A percentile compares a stretch with the other conserved stretches of the same genome.
phyloP scores from a whole-genome alignment of 2,888 invertebrate genomes.

The Ypsolopha scabrella region DNA sequence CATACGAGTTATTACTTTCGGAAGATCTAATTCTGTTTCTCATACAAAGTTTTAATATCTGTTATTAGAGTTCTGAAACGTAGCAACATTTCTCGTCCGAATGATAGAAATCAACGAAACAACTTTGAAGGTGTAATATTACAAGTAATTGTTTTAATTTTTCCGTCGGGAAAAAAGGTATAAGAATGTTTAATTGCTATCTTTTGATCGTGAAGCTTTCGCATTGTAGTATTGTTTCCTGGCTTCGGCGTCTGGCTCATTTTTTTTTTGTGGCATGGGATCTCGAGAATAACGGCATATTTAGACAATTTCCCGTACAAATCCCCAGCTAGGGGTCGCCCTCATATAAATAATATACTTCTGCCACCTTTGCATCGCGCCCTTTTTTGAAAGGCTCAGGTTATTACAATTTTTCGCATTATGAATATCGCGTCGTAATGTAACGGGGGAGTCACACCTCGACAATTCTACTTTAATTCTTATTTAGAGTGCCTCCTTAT shows the following conservation, averaged over 20 bases:
- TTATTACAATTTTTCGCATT: conserved; percentile 70
- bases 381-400: conserved; percentile 46
- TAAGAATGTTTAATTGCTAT: conserved; percentile 54
- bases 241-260: not conserved
- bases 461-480: conserved; percentile 68
- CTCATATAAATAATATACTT: conserved; percentile 43
- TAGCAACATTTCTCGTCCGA: not conserved
- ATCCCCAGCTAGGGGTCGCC: conserved; percentile 40
- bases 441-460: conserved; percentile 61
- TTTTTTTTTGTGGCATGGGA: not conserved
- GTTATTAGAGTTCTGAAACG: conserved; percentile 2
- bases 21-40: conserved; percentile 4
- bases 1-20: conserved; percentile 22
- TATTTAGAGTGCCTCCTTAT: conserved; percentile 67
- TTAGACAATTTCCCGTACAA: conserved; percentile 62
- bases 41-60: conserved; percentile 5
- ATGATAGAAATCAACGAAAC: not conserved
- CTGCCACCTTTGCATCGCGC: conserved; percentile 30
- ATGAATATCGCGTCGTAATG: conserved; percentile 59
- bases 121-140: conserved; percentile 2
- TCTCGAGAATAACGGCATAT: conserved; percentile 27
- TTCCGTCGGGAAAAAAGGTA: conserved; percentile 21
- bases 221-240: conserved; percentile 30
- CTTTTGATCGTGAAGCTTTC: conserved; percentile 37
- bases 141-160: conserved; percentile 2